These are phyloP conservation scores for Fringilla coelebs DNA, from an alignment of 2,797 vertebrate species.

Conservation along the genomic window DNA sequence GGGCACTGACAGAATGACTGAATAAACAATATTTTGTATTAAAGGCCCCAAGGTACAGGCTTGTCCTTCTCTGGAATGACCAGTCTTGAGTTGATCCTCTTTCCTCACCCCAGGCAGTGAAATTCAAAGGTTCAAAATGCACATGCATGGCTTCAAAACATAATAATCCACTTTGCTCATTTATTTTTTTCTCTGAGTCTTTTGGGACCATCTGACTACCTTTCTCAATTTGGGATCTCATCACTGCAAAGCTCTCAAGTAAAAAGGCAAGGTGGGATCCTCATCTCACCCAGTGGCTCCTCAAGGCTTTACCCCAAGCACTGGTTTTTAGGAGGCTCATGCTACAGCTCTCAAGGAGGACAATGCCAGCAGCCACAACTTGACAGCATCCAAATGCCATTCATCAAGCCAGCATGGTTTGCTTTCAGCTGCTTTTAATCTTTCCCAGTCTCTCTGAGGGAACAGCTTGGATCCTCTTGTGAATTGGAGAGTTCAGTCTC, in stretches of 20 bases:
- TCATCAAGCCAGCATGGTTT: not conserved
- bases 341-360: not conserved
- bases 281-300: not conserved
- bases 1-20: not conserved
- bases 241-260: not conserved
- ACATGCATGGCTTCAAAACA: not conserved
- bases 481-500: not conserved
- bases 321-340: not conserved
- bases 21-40: not conserved
- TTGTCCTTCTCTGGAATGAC: not conserved
- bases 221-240: not conserved
- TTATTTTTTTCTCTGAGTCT: not conserved
- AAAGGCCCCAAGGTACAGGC: not conserved
- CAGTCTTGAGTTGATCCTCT: not conserved
- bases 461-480: not conserved
- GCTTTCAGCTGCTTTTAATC: slow-evolving; percentile 25
- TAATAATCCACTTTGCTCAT: not conserved
- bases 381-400: not conserved
- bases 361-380: not conserved
- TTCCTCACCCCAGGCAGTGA: not conserved
- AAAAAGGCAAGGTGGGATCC: not conserved
- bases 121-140: not conserved
- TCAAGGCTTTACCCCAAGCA: not conserved
- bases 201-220: not conserved
- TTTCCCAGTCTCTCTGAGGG: not conserved